Base-by-base conservation (phyloP, 2,888 invertebrate species). In the Cheilosia pagana region DNA sequence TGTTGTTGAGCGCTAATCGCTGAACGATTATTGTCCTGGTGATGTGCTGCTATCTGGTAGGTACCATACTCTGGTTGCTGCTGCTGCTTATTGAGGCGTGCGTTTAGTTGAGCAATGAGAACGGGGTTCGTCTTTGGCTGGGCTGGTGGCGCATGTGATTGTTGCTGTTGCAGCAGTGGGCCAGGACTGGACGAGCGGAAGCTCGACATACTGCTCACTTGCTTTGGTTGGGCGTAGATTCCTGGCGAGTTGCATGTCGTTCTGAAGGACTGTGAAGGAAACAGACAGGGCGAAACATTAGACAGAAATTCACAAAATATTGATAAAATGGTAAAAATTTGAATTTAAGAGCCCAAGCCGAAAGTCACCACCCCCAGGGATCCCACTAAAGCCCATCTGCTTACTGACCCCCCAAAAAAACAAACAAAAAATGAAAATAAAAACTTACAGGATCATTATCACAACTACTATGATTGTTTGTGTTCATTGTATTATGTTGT, bases 161-260 rank as follows among this genome's bases (percentile, higher is more conserved):
- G 88, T 28, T 81, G 86, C 31, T 81, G 86, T 41, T 86, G 89
- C 12, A 90, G 89, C 67, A 91, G 90, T 45, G 91, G 89, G 74
- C 91, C 91, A 41, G 91, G 91, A 86, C 91, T 91, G 19, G 86
- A 85, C 55, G 88, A 90, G 78, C 92, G 91, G 87, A 92, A 92
- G 87, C 92, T 92, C 55, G 92, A 91, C 91, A 92, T 91, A 87
- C 89, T 92, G 86, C 89, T 88, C 71, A 92, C 88, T 87, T 91
- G 88, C 87, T 92, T 92, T 31, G 92, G 92, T 87, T 92, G 92
- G 62, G 92, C 92, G 88, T 92, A 92, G 71, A 92, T 92, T 85
- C 91, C 91, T 43, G 91, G 89, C 78, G 91, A 91, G 41, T 85
- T 75, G 48, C 87, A 78, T 87, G 90, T 89, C 65, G 92, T 91